These are phyloP conservation scores for Meliscaeva auricollis DNA, from an alignment of 2,888 invertebrate genomes.

Conservation along the genomic window DNA sequence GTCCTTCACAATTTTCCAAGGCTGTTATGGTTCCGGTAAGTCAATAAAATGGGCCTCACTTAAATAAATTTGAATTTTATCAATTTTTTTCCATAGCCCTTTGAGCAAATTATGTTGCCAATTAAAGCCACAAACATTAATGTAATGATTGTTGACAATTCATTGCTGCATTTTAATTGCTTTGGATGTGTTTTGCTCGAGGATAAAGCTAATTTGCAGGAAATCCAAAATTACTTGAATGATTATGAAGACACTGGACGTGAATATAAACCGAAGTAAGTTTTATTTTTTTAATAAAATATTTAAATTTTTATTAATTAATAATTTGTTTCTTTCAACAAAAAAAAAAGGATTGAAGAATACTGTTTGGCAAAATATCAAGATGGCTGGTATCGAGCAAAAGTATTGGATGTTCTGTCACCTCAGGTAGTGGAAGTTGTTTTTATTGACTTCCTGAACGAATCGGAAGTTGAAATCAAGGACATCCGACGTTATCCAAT, in stretches of 20 bases:
- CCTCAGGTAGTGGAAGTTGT: slow-evolving; percentile 72
- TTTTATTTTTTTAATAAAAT: too few species aligned
- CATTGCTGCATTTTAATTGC: slow-evolving; percentile 72
- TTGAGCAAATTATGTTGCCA: slow-evolving; percentile 44
- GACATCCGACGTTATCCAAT: slow-evolving; percentile 78
- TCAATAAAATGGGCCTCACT: too few species aligned
- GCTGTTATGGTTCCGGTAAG: slow-evolving; percentile 63
- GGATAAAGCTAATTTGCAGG: slow-evolving; percentile 68
- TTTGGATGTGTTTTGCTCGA: slow-evolving; percentile 76
- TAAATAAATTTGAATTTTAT: not conserved
- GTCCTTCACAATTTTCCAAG: slow-evolving; percentile 48
- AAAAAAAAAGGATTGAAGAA: slow-evolving; percentile 77
- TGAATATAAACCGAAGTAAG: slow-evolving; percentile 77
- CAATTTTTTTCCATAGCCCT: slow-evolving; percentile 53
- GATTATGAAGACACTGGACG: slow-evolving; percentile 62
- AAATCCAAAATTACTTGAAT: slow-evolving; percentile 70
- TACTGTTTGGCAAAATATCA: slow-evolving; percentile 78
- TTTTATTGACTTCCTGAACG: slow-evolving; percentile 78
- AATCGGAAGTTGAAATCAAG: slow-evolving; percentile 62
- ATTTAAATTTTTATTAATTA: too few species aligned
- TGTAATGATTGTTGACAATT: slow-evolving; percentile 77
- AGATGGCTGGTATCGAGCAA: slow-evolving; percentile 78
- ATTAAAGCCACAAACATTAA: slow-evolving; percentile 60
- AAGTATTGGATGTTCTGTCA: slow-evolving; percentile 67
- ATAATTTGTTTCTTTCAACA: too few species aligned